Base-by-base conservation (phyloP, 2,888 invertebrate species). In the Drymonia ruficornis region DNA sequence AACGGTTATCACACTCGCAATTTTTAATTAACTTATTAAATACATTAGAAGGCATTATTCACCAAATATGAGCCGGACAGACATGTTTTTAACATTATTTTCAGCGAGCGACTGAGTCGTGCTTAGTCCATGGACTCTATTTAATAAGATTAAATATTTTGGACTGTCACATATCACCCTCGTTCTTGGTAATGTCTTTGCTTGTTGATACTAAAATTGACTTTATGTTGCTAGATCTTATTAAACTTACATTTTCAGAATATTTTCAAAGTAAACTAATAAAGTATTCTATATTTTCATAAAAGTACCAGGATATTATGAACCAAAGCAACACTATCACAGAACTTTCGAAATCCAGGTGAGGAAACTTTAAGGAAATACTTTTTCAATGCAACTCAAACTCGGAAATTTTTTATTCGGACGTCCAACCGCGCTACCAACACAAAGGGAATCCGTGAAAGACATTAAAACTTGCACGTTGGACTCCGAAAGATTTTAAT, bases 401-500 rank as follows among this genome's bases (percentile, higher is more conserved):
- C 59, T 66, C 67, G 58, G 60, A 59, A 61, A 59, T 61, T 75
- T 73, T 74, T 81, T 79, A 74, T 76, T 74, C 69, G 71, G 60
- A 54, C 67, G 63, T 63, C 70, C 70, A 72, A 69, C 77, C 74
- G 65, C 72, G 72, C 65, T 67, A 52, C 60, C 50, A 68, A 75
- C 76, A 83, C 80, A 82, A 84, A 84, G 83, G 76, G 76, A 75
- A 79, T 76, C 75, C 70, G 57, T 66, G 61, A 70, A 81, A 81
- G 80, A 86, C 87, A 87, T 87, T 87, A 87, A 87, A 87, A 87
- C 81, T 88, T 87, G 78, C 75, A 76, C 76, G 77, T 73, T 73
- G 69, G 69, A 80, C 79, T 78, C 68, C 74, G 60, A 66, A 70
- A 74, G 71, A 77, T 49, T 81, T 79, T 81, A 84, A 83, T 79